Base-by-base conservation (phyloP, 2,797 vertebrate genomes). In the Sciurus vulgaris region DNA sequence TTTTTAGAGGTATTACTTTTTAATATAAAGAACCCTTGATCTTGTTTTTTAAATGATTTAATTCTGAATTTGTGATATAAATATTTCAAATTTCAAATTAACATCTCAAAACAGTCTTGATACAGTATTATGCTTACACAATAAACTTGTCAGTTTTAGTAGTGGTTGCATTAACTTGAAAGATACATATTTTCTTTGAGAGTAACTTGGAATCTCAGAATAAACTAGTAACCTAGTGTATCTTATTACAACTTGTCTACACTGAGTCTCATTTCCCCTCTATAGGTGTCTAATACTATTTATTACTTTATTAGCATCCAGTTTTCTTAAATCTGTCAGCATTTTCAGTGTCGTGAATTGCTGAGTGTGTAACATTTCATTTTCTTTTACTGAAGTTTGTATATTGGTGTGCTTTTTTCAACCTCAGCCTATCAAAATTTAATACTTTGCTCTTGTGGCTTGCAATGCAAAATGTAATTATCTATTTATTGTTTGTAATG, bases 301-400 rank as follows among this genome's bases (percentile, higher is more conserved):
- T 96, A 94, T 98, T 97, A 95, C 98, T 98, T 98, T 84, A 88
- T 97, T 97, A 97, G 84, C 78, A 96, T 97, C 93, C 70, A 74
- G 0, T 98, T 89, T 97, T 86, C 94, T 97, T 61, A n/a, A 87
- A 28, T 30, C 93, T 56, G 86, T 91, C 51, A 79, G 47, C 83
- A 85, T 78, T 44, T 22, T 81, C 81, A 93, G 5, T 85, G 49
- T 22, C 35, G 22, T 0, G 51, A 94, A 67, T 51, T 93, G 1
- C 67, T 63, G 91, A 79, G 56, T 56, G 20, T 88, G 41, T 90
- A 51, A 82, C 14, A 56, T 91, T 94, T 91, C 33, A 51, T 74
- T 56, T 56, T 22, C 56, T 93, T 83, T 73, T 87, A 44, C 78
- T 95, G 94, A 20, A 78, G 24, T 90, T 90, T 28, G 35, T 61